Conservation (phyloP, 2,797 vertebrate genomes). For the Periparus ater region DNA sequence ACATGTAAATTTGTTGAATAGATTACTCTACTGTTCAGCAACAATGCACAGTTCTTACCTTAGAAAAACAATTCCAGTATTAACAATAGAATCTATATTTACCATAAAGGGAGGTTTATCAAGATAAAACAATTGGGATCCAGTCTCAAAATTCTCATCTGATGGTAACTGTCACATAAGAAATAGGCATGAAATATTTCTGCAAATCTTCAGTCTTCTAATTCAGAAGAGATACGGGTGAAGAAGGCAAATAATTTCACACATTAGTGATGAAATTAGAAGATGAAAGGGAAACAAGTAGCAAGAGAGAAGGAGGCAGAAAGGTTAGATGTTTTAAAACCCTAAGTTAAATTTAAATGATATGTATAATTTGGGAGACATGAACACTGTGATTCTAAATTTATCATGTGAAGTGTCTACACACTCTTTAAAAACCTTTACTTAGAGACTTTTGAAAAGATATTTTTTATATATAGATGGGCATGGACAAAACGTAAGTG, state of each 20-base stretch:
- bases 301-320: background rate
- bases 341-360: constrained; percentile 21
- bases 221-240: background rate
- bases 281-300: background rate
- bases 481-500: background rate
- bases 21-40: background rate
- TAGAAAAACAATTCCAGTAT: background rate
- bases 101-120: constrained; percentile 7
- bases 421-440: background rate
- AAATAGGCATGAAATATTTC: background rate
- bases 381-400: background rate
- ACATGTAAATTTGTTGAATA: background rate
- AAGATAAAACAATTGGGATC: background rate
- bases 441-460: background rate
- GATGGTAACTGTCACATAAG: background rate
- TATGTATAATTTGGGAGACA: background rate
- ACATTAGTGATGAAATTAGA: background rate
- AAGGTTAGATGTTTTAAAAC: background rate
- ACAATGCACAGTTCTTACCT: background rate
- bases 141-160: background rate
- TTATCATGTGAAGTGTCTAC: background rate
- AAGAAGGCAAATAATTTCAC: background rate
- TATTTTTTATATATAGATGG: background rate
- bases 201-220: background rate
- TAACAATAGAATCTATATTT: background rate